Base-by-base conservation (phyloP, 2,888 invertebrate species). In the Folsomia manolachei region DNA sequence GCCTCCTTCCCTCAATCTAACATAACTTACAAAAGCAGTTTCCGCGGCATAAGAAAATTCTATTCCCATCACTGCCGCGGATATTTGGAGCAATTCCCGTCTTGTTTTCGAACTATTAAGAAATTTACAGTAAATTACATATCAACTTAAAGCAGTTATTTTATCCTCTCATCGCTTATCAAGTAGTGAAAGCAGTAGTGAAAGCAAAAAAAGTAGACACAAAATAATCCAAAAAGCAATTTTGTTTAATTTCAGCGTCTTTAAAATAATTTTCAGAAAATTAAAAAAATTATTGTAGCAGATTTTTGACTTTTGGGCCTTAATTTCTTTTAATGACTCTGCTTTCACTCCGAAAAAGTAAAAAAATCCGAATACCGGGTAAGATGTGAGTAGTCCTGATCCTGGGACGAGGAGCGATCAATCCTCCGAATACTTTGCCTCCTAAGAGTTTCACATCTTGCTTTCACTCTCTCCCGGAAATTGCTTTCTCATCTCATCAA, bases 41-140 rank as follows among this genome's bases (percentile, higher is more conserved):
- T 97, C 97, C 0, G 96, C 97, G 0, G 97, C 95, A 83, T 97
- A 97, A 0, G 97, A 95, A 84, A 97, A 95, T 84, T 97, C 97
- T 0, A 78, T 96, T 1, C 97, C 97, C 92, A 95, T 96, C 0
- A 97, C 96, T 0, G 95, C 95, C 0, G 95, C 92, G 23, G 95
- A 96, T 78, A 97, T 89, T 11, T 94, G 87, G 78, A 95, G 89
- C 79, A 97, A 85, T 83, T 96, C 95, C 66, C 87, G 85, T 21
- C 92, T 87, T 18, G 90, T 90, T 86, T 95, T 95, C 78, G 87
- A 86, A 84, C 94, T 94, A n/a, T n/a, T n/a, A n/a, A 83, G 63
- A 70, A 60, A 11, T 51, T 51, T 51, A 14, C 11, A 51, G 51
- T 51, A 51, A 51, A 51, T 51, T 11, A 51, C 51, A 51, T 51